A percentile compares a stretch with the other conserved stretches of the same genome.
Conservation (phyloP, 92 coral and sea anemone genomes). For the Virgularia gustaviana region DNA sequence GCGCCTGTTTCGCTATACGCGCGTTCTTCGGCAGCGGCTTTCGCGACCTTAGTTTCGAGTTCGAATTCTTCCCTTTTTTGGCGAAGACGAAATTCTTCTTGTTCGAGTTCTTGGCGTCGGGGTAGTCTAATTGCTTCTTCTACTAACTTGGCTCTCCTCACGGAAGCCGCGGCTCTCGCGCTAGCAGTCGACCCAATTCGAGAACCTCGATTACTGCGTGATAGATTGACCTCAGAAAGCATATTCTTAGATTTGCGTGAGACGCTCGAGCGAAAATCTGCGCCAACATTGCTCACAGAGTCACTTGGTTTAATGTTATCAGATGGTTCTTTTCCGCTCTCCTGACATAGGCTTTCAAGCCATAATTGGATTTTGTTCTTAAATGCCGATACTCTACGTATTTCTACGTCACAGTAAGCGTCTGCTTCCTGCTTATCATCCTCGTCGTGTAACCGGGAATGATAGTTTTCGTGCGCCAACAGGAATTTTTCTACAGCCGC, state of each 20-base stretch:
- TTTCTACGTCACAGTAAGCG: slow-evolving; percentile 1
- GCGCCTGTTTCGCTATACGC: slow-evolving; percentile 14
- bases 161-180: slow-evolving; percentile 9
- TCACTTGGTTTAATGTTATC: not conserved
- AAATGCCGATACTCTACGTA: slow-evolving; percentile 5
- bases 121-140: slow-evolving; percentile 46
- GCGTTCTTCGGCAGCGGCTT: slow-evolving; percentile 43
- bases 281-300: slow-evolving; percentile 18
- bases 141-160: slow-evolving; percentile 13
- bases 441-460: not conserved
- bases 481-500: slow-evolving; percentile 13
- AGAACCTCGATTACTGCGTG: slow-evolving; percentile 3
- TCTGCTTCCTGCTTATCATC: slow-evolving; percentile 14
- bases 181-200: not conserved
- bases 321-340: not conserved
- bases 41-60: slow-evolving; percentile 46
- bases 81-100: slow-evolving; percentile 31
- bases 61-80: slow-evolving; percentile 36
- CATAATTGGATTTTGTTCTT: not conserved
- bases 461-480: slow-evolving; percentile 8
- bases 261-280: not conserved
- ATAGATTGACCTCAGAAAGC: slow-evolving; percentile 7
- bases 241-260: slow-evolving; percentile 8
- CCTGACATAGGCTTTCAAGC: not conserved
- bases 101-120: slow-evolving; percentile 40